Percentiles rank a stretch among this genome's conserved stretches.
Conservation (phyloP, 2,113 vertebrate genomes). For the Hassar affinis region DNA sequence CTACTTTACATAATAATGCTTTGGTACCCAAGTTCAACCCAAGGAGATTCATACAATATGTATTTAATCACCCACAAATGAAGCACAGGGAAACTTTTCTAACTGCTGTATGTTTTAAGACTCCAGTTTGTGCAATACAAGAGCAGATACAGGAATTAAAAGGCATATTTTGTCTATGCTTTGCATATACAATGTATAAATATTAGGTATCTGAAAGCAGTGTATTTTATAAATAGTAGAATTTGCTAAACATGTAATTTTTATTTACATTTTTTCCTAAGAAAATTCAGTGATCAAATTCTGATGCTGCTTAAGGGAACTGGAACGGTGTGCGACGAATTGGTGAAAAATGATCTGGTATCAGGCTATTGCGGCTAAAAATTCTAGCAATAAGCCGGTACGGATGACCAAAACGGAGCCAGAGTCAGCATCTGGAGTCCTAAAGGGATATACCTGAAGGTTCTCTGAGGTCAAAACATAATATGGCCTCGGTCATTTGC, state of each 20-base stretch:
- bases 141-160: conserved; percentile 44
- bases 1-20: conserved; percentile 28
- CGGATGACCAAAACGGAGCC: conserved; percentile 42
- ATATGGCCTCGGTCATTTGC: conserved; percentile 3
- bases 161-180: conserved; percentile 56
- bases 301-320: conserved; percentile 10
- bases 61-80: conserved; percentile 42
- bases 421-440: conserved; percentile 38
- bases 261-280: conserved; percentile 40
- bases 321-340: not conserved
- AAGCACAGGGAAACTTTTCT: conserved; percentile 55
- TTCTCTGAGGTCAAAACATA: conserved; percentile 11
- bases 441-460: conserved; percentile 19
- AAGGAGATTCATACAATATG: conserved; percentile 33
- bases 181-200: conserved; percentile 53
- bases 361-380: conserved; percentile 13
- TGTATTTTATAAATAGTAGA: conserved; percentile 58
- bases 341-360: conserved; percentile 27
- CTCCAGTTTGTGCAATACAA: conserved; percentile 51
- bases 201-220: conserved; percentile 42
- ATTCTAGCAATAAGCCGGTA: conserved; percentile 16
- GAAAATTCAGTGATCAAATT: conserved; percentile 35
- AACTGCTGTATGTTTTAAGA: conserved; percentile 48
- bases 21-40: conserved; percentile 22
- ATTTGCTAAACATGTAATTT: conserved; percentile 49